Conservation (phyloP, 2,888 invertebrate species). For the Steinernema hermaphroditum region DNA sequence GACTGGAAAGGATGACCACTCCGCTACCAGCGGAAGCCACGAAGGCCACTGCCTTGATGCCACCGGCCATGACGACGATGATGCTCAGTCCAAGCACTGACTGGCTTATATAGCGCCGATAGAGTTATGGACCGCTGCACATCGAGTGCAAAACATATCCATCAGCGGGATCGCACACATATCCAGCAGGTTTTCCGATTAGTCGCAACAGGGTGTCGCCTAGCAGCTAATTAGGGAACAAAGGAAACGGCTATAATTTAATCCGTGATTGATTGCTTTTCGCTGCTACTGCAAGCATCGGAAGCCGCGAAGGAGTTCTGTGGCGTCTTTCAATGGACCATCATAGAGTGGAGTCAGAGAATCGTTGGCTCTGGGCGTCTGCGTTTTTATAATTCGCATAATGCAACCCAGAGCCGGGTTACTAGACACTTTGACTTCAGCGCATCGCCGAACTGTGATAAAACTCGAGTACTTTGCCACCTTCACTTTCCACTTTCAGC, state of each 20-base stretch:
- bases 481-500: too few species aligned
- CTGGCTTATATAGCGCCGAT: background rate
- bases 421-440: too few species aligned
- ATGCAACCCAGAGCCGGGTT: too few species aligned
- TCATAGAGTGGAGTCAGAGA: too few species aligned
- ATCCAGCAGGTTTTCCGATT: background rate
- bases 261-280: background rate
- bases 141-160: background rate
- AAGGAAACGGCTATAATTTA: background rate
- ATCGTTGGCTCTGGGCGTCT: too few species aligned
- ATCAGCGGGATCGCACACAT: background rate
- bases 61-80: background rate
- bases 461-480: too few species aligned
- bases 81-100: background rate
- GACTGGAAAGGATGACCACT: background rate
- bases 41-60: constrained; percentile 1
- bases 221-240: background rate
- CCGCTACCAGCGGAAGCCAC: background rate
- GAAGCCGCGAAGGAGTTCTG: too few species aligned
- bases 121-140: background rate
- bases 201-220: background rate
- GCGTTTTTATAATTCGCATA: too few species aligned
- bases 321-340: too few species aligned
- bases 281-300: too few species aligned
- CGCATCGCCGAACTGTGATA: too few species aligned